Conservation (phyloP, 1,140 invertebrate species). For the Psix sp. region DNA sequence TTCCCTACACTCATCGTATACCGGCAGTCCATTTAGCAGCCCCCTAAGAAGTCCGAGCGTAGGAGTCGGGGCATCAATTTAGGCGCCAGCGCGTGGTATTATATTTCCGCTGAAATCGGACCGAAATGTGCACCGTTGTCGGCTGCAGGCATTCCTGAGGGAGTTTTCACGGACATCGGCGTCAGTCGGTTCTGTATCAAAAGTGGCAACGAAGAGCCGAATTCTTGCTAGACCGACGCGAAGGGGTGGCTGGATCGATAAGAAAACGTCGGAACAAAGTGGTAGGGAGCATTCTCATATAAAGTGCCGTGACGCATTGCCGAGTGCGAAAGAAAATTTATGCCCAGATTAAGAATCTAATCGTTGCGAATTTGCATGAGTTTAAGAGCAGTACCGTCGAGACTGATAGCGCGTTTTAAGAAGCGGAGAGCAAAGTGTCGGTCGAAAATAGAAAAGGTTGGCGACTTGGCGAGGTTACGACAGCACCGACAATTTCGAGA, state of each 20-base stretch:
- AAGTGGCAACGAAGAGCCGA: constrained; percentile 57
- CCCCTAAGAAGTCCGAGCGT: constrained; percentile 48
- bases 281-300: constrained; percentile 44
- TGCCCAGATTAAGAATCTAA: constrained; percentile 25
- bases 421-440: constrained; percentile 4
- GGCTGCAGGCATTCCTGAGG: constrained; percentile 43
- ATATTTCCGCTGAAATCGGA: constrained; percentile 59
- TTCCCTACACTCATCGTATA: constrained; percentile 57
- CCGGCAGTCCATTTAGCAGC: constrained; percentile 66
- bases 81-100: constrained; percentile 43
- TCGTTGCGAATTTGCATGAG: constrained; percentile 14
- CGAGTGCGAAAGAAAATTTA: constrained; percentile 32
- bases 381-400: constrained; percentile 1
- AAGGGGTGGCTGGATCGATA: constrained; percentile 59
- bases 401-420: not conserved
- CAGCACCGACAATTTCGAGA: constrained; percentile 23
- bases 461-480: constrained; percentile 1
- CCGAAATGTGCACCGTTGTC: constrained; percentile 54
- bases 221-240: constrained; percentile 51
- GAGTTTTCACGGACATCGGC: constrained; percentile 41
- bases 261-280: constrained; percentile 58
- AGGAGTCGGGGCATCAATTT: constrained; percentile 34
- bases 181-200: constrained; percentile 40
- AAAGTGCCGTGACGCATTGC: constrained; percentile 46
- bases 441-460: constrained; percentile 17